These are phyloP conservation scores for Schizotus pectinicornis DNA, from an alignment of 2,888 invertebrate species.

Conservation along the genomic window DNA sequence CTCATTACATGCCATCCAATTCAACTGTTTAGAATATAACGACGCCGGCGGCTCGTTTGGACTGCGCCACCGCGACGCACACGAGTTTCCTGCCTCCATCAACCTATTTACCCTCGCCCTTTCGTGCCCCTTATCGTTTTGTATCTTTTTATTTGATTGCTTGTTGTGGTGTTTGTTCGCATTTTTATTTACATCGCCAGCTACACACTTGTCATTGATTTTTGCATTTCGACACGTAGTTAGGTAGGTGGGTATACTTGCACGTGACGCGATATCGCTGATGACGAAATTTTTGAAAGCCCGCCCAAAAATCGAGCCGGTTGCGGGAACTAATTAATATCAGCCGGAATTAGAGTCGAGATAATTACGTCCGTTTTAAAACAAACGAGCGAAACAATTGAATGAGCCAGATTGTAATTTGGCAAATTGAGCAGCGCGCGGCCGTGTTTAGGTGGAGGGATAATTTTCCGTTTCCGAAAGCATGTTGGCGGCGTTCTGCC, in stretches of 20 bases:
- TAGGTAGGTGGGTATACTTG: too few species aligned
- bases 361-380: constrained; percentile 44
- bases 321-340: too few species aligned
- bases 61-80: background rate
- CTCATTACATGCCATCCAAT: constrained; percentile 19
- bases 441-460: constrained; percentile 11
- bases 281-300: too few species aligned
- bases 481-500: constrained; percentile 18
- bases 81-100: constrained; percentile 14
- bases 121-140: constrained; percentile 32
- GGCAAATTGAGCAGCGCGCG: constrained; percentile 42
- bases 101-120: constrained; percentile 20
- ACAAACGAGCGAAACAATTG: constrained; percentile 45
- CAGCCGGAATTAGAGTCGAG: constrained; percentile 6
- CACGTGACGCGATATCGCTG: too few species aligned
- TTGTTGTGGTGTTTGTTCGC: constrained; percentile 15
- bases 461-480: constrained; percentile 22
- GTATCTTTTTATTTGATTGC: constrained; percentile 28
- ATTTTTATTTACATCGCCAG: background rate
- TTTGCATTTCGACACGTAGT: too few species aligned
- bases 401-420: constrained; percentile 49
- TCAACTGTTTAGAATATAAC: constrained; percentile 3
- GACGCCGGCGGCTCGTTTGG: background rate
- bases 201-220: background rate
- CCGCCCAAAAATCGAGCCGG: too few species aligned